phyloP scores from a whole-genome alignment of 2,888 invertebrate species.

The Hartigia nigra region DNA sequence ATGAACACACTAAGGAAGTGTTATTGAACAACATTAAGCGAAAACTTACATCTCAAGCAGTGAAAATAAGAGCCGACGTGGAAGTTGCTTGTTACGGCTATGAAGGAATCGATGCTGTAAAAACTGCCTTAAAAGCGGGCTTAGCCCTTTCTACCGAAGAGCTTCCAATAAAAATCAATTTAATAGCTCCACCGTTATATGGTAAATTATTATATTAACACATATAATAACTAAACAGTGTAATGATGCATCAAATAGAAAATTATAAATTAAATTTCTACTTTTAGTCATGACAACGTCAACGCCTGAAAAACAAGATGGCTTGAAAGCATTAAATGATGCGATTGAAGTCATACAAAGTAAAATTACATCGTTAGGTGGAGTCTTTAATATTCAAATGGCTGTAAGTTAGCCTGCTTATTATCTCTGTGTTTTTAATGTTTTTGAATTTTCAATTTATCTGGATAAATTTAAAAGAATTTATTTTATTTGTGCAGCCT shows the following conservation, averaged over 20 bases:
- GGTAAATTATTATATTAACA: constrained; percentile 66
- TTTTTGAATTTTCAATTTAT: background rate
- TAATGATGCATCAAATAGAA: background rate
- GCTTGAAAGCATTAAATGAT: constrained; percentile 87
- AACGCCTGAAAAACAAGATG: constrained; percentile 95
- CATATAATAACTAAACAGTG: background rate
- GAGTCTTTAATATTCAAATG: constrained; percentile 95
- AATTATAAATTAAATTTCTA: constrained; percentile 24
- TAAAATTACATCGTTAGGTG: constrained; percentile 85
- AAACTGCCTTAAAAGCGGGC: constrained; percentile 90
- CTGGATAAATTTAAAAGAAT: background rate
- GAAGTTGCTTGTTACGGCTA: constrained; percentile 96
- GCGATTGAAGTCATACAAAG: constrained; percentile 90
- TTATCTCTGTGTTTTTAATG: background rate
- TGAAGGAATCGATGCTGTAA: constrained; percentile 99
- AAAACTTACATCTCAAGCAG: constrained; percentile 96
- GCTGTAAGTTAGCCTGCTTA: constrained; percentile 73
- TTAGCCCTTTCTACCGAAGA: constrained; percentile 91
- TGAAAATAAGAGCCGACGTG: constrained; percentile 93
- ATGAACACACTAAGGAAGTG: constrained; percentile 91
- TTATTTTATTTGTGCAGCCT: constrained; percentile 71
- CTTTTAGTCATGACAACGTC: constrained; percentile 94
- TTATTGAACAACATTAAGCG: constrained; percentile 94
- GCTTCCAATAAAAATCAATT: constrained; percentile 97
- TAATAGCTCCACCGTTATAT: constrained; percentile 98